Evolutionary conservation across 2,113 vertebrate species (phyloP).

Genomic region (Microtus oregoni): DNA sequence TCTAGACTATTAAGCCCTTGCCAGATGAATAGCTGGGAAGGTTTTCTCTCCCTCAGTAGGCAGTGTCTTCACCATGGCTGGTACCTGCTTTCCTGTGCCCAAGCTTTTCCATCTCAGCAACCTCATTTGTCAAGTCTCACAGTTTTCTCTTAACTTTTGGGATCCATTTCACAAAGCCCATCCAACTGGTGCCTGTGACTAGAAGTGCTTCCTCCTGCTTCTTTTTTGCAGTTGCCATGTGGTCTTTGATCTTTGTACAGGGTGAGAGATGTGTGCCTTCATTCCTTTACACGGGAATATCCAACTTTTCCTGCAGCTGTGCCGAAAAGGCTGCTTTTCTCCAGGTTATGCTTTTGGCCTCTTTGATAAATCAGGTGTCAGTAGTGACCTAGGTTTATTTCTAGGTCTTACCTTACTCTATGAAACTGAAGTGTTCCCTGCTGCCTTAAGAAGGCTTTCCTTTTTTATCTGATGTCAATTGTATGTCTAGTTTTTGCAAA

Average conservation of each 20-base stretch:
- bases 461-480: background rate
- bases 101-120: background rate
- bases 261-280: background rate
- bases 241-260: background rate
- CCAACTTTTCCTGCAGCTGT: background rate
- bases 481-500: background rate
- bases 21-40: background rate
- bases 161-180: background rate
- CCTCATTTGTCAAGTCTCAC: background rate
- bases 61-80: background rate
- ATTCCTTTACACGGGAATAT: background rate
- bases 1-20: no score
- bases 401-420: background rate
- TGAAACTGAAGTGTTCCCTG: background rate
- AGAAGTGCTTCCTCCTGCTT: background rate
- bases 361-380: background rate
- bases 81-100: background rate
- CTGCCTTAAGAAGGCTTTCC: background rate
- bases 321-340: background rate
- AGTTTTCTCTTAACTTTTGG: background rate
- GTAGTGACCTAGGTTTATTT: background rate
- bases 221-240: background rate
- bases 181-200: background rate
- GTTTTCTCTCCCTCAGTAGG: background rate
- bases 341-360: background rate